A percentile compares a stretch with the other conserved stretches of the same genome.
Evolutionary conservation across 2,888 invertebrate species (phyloP).

Genomic region (Lagria hirta): DNA sequence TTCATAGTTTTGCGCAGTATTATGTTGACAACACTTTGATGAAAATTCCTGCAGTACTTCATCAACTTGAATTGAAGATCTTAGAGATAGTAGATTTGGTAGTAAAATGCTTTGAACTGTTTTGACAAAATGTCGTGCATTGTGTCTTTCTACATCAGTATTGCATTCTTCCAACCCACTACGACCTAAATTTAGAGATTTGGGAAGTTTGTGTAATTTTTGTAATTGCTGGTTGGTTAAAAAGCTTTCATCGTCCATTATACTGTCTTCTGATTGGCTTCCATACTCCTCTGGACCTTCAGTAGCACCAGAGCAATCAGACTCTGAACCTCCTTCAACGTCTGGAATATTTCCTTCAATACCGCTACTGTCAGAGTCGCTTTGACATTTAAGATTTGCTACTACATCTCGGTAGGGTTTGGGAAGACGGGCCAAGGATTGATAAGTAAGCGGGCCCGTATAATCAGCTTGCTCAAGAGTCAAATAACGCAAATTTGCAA

Average conservation of each 20-base stretch:
- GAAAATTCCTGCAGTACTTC: conserved; percentile 90
- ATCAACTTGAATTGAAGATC: conserved; percentile 85
- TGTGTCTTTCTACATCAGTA: conserved; percentile 82
- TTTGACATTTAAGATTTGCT: conserved; percentile 64
- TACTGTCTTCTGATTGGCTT: conserved; percentile 64
- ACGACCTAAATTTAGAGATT: conserved; percentile 58
- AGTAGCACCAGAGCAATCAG: conserved; percentile 61
- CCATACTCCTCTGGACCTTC: conserved; percentile 71
- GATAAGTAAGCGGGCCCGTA: conserved; percentile 81
- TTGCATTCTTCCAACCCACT: conserved; percentile 64
- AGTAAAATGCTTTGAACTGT: conserved; percentile 73
- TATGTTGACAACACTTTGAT: conserved; percentile 86
- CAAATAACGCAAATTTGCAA: conserved; percentile 67
- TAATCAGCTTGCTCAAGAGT: conserved; percentile 76
- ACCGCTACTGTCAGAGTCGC: conserved; percentile 63
- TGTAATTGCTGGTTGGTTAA: conserved; percentile 53
- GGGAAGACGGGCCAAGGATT: conserved; percentile 78
- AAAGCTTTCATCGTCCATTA: conserved; percentile 77
- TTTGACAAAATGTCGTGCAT: conserved; percentile 80
- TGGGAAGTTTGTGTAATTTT: conserved; percentile 60
- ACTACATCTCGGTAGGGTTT: conserved; percentile 79
- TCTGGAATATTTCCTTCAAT: conserved; percentile 54
- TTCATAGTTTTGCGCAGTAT: conserved; percentile 64
- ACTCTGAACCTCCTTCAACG: conserved; percentile 51
- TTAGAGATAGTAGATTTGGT: conserved; percentile 72